These are phyloP conservation scores for Triops cancriformis DNA, from an alignment of 1,140 invertebrate genomes.

Conservation along the genomic window DNA sequence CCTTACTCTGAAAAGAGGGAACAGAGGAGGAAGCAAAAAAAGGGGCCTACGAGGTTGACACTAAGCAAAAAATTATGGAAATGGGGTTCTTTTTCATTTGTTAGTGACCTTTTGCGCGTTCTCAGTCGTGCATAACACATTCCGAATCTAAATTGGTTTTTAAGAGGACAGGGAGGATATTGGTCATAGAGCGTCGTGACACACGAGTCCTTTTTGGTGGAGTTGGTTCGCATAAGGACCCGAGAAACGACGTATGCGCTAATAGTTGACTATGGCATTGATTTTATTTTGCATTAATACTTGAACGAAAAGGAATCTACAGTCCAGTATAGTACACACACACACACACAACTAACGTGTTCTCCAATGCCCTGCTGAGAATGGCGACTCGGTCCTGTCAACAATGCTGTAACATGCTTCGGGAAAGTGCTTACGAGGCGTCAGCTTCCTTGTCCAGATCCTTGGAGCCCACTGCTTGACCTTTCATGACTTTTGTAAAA, in stretches of 20 bases:
- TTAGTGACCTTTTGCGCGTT: not conserved
- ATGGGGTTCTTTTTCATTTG: not conserved
- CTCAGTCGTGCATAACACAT: conserved; percentile 4
- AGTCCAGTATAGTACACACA: too few relatives aligned
- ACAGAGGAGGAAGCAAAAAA: not conserved
- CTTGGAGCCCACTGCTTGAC: not conserved
- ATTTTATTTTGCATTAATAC: too few relatives aligned
- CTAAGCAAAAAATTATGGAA: not conserved
- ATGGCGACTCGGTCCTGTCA: conserved; percentile 2
- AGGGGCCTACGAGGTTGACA: not conserved
- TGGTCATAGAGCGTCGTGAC: not conserved
- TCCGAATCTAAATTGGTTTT: not conserved
- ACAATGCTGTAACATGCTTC: not conserved
- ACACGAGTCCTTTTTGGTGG: not conserved
- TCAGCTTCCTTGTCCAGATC: not conserved
- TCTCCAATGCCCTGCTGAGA: not conserved
- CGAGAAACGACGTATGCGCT: not conserved
- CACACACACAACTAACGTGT: too few relatives aligned
- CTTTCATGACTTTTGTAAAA: not conserved
- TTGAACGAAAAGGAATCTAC: too few relatives aligned
- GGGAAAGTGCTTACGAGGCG: conserved; percentile 6
- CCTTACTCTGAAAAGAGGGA: not conserved
- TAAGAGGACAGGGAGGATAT: not conserved
- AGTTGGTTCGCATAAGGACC: not conserved
- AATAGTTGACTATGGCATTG: not conserved